Evolutionary conservation across 2,113 vertebrate species (phyloP), one percentile per base, ranked within the genome.

Genomic region (Rhinichthys klamathensis): DNA sequence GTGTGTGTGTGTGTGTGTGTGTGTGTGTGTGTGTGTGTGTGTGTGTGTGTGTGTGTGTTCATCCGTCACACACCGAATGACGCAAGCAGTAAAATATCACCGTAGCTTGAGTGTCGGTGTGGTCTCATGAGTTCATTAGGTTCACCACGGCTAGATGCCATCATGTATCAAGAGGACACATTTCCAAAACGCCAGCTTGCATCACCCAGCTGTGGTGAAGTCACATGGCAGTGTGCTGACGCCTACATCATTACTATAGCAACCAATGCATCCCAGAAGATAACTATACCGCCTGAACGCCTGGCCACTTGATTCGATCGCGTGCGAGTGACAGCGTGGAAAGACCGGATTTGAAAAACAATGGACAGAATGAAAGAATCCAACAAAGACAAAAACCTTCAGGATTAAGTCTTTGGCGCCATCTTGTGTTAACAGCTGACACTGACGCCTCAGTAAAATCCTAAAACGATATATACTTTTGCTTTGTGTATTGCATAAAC

Each of bases 361-460:
- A 58, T 69, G 65, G 30, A 13, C 30, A 78, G 27, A 56, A 23
- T 8, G 8, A 7, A 15, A 15, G 12, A 49, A 23, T 70, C 35
- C 67, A 11, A 23, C 3, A 69, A 38, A 70, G 32, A 70, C 9
- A 23, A 70, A 70, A 41, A 32, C 67, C 67, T 70, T 67, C 9
- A 44, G 61, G 32, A 35, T 27, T 15, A 87, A 70, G 70, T 49
- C 70, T 87, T 11, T 87, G 83, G 41, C 65, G 65, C 86, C 86
- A 77, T 54, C 86, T 85, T 77, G 83, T 85, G 86, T 82, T 25
- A 41, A 65, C 41, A 76, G 15, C 27, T 18, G 65, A 30, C 60
- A 49, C 27, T 60, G 49, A 12, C 38, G 3, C 27, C 41, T 41
- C 4, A 41, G 9, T 49, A 2, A 13, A 13, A 27, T 25, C 30